These are phyloP conservation scores for Abrostola tripartita DNA, from an alignment of 2,888 invertebrate genomes.

Conservation along the genomic window DNA sequence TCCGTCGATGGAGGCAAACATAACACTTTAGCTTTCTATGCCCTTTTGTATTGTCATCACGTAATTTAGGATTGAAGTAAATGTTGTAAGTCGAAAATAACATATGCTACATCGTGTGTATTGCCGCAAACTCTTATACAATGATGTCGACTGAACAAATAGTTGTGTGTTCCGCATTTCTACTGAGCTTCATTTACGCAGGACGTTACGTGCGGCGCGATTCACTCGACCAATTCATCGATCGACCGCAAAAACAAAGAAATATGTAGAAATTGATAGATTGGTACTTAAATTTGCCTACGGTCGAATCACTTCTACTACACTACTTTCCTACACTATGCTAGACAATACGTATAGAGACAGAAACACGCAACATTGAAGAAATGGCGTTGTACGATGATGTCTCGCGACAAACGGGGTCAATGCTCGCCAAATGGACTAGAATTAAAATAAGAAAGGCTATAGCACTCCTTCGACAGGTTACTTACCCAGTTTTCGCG, in stretches of 20 bases:
- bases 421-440: conserved; percentile 79
- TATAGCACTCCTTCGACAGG: conserved; percentile 79
- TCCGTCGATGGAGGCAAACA: conserved; percentile 43
- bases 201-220: conserved; percentile 76
- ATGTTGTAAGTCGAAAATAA: conserved; percentile 87
- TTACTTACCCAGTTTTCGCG: conserved; percentile 83
- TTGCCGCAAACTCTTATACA: conserved; percentile 87
- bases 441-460: conserved; percentile 84
- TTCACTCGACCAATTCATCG: conserved; percentile 66
- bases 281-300: conserved; percentile 1
- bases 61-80: conserved; percentile 84
- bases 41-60: conserved; percentile 82
- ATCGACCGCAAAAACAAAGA: conserved; percentile 49
- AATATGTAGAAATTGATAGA: conserved; percentile 22
- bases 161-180: conserved; percentile 88
- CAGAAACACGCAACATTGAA: conserved; percentile 54
- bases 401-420: conserved; percentile 68
- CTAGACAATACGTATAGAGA: conserved; percentile 22
- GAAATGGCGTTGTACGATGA: conserved; percentile 55
- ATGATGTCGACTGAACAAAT: conserved; percentile 87
- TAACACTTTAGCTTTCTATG: conserved; percentile 64
- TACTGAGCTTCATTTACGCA: conserved; percentile 85
- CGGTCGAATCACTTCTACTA: conserved; percentile 5
- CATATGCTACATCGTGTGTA: conserved; percentile 81
- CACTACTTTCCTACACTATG: conserved; percentile 36